phyloP scores from a whole-genome alignment of 2,797 vertebrate genomes.

The Anguilla anguilla region DNA sequence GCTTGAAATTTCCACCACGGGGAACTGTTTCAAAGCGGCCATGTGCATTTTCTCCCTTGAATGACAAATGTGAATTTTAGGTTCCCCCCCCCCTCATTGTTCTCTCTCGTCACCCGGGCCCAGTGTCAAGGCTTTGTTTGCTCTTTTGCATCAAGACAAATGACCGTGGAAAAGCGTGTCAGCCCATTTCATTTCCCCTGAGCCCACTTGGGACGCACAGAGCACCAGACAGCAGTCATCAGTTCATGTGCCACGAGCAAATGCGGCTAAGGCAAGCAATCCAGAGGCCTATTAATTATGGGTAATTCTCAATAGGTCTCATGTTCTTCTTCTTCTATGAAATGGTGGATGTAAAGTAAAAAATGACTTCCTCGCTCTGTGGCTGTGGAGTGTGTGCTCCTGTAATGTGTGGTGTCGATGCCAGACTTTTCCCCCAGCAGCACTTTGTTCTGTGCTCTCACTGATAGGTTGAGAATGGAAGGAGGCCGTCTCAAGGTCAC shows the following conservation, averaged over 20 bases:
- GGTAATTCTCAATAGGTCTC: no score
- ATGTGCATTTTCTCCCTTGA: background rate
- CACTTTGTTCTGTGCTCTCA: background rate
- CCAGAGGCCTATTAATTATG: background rate
- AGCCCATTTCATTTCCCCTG: slow-evolving; percentile 41
- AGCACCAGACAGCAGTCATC: slow-evolving; percentile 1
- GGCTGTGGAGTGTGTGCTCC: background rate
- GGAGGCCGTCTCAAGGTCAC: slow-evolving; percentile 14
- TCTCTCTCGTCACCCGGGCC: slow-evolving; percentile 11
- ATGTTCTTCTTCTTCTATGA: background rate
- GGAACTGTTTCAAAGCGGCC: slow-evolving; percentile 4
- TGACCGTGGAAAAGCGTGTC: slow-evolving; percentile 27
- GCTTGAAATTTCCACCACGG: background rate
- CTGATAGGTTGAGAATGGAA: background rate
- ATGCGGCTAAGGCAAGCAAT: background rate
- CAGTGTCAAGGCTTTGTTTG: slow-evolving; percentile 50
- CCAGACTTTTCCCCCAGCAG: background rate
- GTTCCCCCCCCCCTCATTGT: slow-evolving; percentile 60
- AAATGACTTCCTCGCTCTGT: background rate
- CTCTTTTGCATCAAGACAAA: slow-evolving; percentile 52
- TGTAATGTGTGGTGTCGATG: background rate
- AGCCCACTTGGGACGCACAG: background rate
- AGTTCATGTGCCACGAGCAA: slow-evolving; percentile 21
- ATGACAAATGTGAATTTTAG: slow-evolving; percentile 62
- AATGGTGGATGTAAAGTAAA: background rate